These are phyloP conservation scores for Enteromius radiatus DNA, from an alignment of 2,797 vertebrate genomes.

Conservation along the genomic window DNA sequence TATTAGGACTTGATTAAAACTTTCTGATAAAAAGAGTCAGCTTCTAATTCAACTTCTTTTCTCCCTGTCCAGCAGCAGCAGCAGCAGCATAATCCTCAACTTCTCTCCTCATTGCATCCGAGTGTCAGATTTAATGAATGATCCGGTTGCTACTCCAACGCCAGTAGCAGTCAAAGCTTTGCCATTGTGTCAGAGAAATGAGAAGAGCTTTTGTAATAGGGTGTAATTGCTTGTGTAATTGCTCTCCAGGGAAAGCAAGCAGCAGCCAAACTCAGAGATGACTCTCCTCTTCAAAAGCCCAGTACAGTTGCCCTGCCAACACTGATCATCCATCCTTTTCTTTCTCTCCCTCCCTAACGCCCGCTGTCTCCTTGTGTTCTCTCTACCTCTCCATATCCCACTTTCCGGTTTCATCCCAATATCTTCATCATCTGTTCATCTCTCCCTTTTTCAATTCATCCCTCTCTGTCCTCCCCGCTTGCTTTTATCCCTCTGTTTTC, in stretches of 20 bases:
- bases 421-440: conserved; percentile 51
- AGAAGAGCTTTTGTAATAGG: conserved; percentile 60
- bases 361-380: conserved; percentile 10
- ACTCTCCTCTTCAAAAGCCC: conserved; percentile 58
- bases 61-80: conserved; percentile 15
- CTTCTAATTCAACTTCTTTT: conserved; percentile 40
- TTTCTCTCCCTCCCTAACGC: conserved; percentile 40
- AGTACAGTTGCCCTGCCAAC: conserved; percentile 58
- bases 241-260: conserved; percentile 59
- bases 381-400: conserved; percentile 49
- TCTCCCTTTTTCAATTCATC: conserved; percentile 47
- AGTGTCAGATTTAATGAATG: conserved; percentile 55
- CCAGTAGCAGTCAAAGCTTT: conserved; percentile 50
- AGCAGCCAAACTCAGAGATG: conserved; percentile 56
- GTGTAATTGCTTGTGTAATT: conserved; percentile 68
- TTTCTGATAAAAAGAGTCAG: conserved; percentile 47
- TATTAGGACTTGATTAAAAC: conserved; percentile 46
- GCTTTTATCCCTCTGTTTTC: conserved; percentile 48
- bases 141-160: conserved; percentile 29
- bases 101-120: conserved; percentile 38
- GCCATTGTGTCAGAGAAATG: conserved; percentile 57
- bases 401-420: conserved; percentile 56
- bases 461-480: conserved; percentile 45
- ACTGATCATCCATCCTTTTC: conserved; percentile 55
- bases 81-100: conserved; percentile 18